A percentile compares a stretch with the other conserved stretches of the same genome.
phyloP scores from a whole-genome alignment of 2,113 vertebrate species.

The Alethe diademata region DNA sequence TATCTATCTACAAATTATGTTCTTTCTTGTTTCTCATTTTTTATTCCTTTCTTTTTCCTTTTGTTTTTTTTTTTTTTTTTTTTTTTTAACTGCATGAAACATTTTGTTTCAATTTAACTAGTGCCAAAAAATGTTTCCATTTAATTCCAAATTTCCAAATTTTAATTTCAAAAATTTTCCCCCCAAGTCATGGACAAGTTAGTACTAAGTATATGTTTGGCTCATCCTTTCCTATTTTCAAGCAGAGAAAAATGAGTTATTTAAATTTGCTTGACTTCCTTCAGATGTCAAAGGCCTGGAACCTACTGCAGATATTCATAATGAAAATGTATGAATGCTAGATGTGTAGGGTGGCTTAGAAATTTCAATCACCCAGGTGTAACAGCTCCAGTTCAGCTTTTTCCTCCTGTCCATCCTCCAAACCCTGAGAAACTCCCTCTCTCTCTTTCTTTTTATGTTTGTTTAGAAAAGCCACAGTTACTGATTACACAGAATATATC shows the following conservation, averaged over 20 bases:
- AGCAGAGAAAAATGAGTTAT: neutral
- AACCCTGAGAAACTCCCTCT: neutral
- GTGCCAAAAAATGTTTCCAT: neutral
- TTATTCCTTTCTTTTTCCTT: neutral
- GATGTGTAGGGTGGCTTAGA: neutral
- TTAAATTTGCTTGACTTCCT: neutral
- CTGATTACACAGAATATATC: neutral
- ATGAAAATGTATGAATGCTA: neutral
- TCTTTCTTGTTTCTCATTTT: neutral
- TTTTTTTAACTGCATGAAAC: neutral
- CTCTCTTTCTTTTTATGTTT: rapidly evolving
- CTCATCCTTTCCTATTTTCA: neutral
- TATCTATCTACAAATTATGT: neutral
- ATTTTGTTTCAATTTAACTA: rapidly evolving
- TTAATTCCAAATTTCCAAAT: too few relatives aligned
- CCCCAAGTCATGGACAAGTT: rapidly evolving
- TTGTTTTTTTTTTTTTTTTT: too few relatives aligned
- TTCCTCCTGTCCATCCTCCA: neutral
- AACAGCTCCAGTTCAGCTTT: neutral
- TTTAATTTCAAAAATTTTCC: neutral
- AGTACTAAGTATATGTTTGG: rapidly evolving
- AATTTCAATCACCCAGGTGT: neutral
- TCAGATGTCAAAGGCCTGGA: neutral
- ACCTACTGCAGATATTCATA: neutral
- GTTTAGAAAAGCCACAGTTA: neutral